Percentiles rank a stretch among this genome's conserved stretches.
Conservation (phyloP, 2,797 vertebrate species). For the Poecilia velifera region DNA sequence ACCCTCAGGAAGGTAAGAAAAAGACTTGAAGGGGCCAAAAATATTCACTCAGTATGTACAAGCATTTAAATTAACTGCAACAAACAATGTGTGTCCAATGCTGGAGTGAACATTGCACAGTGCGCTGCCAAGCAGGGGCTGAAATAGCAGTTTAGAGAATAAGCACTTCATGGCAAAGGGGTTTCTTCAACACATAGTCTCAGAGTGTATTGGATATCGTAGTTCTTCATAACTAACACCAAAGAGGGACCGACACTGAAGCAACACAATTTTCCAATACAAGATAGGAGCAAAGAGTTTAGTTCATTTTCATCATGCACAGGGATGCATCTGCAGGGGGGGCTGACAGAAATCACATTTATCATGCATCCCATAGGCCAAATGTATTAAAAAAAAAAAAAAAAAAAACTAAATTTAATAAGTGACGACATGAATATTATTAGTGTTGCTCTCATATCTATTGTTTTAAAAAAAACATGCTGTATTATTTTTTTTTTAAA, state of each 20-base stretch:
- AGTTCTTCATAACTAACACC: constrained; percentile 47
- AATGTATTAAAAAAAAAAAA: constrained; percentile 26
- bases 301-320: constrained; percentile 55
- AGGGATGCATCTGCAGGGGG: constrained; percentile 30
- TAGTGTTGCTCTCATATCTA: constrained; percentile 55
- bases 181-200: constrained; percentile 34
- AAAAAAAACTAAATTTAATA: constrained; percentile 14
- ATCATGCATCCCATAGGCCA: constrained; percentile 27
- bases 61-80: constrained; percentile 51
- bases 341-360: constrained; percentile 19
- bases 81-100: constrained; percentile 39
- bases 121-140: constrained; percentile 42
- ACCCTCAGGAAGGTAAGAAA: constrained; percentile 45
- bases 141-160: constrained; percentile 35
- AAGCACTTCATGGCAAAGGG: constrained; percentile 33
- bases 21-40: constrained; percentile 54
- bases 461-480: constrained; percentile 45
- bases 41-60: constrained; percentile 67
- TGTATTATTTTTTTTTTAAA: constrained; percentile 11
- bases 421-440: constrained; percentile 42
- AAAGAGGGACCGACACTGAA: constrained; percentile 43
- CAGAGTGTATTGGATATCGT: constrained; percentile 34
- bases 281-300: constrained; percentile 19
- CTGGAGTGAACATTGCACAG: constrained; percentile 51
- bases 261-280: constrained; percentile 39